A percentile compares a stretch with the other conserved stretches of the same genome.
Evolutionary conservation across 2,888 invertebrate genomes (phyloP).

Genomic region (Hypomecis atomaria): DNA sequence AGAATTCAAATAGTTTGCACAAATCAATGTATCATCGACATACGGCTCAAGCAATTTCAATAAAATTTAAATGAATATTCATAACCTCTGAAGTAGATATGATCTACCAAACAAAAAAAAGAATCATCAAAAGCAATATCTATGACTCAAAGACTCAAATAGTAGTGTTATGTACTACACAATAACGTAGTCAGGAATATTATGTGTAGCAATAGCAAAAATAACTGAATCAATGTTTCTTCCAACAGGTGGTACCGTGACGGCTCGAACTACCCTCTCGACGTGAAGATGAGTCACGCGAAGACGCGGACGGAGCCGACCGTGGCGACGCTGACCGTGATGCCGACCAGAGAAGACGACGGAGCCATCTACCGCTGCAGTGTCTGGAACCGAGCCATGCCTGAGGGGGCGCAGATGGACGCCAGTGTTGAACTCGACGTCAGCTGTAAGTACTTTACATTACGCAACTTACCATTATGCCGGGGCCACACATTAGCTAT

Average conservation of each 20-base stretch:
- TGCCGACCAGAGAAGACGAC: constrained; percentile 93
- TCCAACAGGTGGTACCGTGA: constrained; percentile 91
- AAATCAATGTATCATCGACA: too few species aligned
- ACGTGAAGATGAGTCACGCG: constrained; percentile 88
- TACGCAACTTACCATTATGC: too few species aligned
- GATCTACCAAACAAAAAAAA: too few species aligned
- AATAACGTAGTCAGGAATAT: background rate
- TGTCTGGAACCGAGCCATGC: constrained; percentile 95
- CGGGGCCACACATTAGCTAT: too few species aligned
- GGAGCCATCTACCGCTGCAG: constrained; percentile 93
- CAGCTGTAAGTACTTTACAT: constrained; percentile 89
- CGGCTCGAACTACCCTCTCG: constrained; percentile 89
- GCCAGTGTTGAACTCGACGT: constrained; percentile 92
- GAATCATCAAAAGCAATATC: too few species aligned
- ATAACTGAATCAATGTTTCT: constrained; percentile 14
- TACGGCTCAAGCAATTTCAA: too few species aligned
- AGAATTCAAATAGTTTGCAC: too few species aligned
- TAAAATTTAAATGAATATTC: too few species aligned
- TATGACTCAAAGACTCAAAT: background rate
- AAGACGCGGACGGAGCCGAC: constrained; percentile 90
- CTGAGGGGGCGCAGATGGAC: constrained; percentile 91
- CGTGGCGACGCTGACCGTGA: constrained; percentile 89
- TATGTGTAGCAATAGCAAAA: background rate
- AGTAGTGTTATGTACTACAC: background rate
- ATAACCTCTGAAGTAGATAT: too few species aligned